Percentiles rank a stretch among this genome's conserved stretches.
Evolutionary conservation across 2,888 invertebrate genomes (phyloP).

Genomic region (Monoplex corrugatus): DNA sequence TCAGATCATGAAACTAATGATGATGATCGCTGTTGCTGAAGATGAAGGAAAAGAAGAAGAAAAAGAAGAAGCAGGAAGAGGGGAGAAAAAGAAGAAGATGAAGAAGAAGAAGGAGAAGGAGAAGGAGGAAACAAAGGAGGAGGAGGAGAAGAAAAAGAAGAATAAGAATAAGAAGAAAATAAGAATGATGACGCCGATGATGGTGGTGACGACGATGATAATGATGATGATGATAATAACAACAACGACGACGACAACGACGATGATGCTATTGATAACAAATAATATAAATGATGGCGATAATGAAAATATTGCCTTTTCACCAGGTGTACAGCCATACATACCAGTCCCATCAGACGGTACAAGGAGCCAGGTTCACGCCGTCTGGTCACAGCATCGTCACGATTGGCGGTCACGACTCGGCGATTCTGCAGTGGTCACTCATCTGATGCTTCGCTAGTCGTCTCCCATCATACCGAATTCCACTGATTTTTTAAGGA

Average conservation of each 20-base stretch:
- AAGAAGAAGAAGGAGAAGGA: not conserved
- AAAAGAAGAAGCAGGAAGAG: too few species aligned
- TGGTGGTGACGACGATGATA: not conserved
- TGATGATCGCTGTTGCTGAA: too few species aligned
- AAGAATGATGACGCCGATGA: not conserved
- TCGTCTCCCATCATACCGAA: too few species aligned
- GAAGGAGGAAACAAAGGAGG: too few species aligned
- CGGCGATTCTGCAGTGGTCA: slow-evolving; percentile 76
- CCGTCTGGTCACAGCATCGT: slow-evolving; percentile 66
- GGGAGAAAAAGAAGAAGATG: not conserved
- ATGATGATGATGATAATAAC: slow-evolving; percentile 1
- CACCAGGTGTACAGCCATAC: slow-evolving; percentile 73
- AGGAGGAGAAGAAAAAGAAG: not conserved
- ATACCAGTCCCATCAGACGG: slow-evolving; percentile 68
- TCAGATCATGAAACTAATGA: too few species aligned
- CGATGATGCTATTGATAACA: not conserved
- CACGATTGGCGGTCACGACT: slow-evolving; percentile 74
- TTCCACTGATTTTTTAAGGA: too few species aligned
- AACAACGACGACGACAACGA: not conserved
- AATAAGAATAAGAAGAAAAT: not conserved
- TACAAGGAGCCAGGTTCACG: slow-evolving; percentile 68
- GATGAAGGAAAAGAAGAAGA: too few species aligned
- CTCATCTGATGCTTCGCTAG: slow-evolving; percentile 66
- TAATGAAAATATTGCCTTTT: too few species aligned
- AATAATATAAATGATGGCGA: too few species aligned